Evolutionary conservation across 2,113 vertebrate genomes (phyloP).

Genomic region (Ceuthmochares aereus): DNA sequence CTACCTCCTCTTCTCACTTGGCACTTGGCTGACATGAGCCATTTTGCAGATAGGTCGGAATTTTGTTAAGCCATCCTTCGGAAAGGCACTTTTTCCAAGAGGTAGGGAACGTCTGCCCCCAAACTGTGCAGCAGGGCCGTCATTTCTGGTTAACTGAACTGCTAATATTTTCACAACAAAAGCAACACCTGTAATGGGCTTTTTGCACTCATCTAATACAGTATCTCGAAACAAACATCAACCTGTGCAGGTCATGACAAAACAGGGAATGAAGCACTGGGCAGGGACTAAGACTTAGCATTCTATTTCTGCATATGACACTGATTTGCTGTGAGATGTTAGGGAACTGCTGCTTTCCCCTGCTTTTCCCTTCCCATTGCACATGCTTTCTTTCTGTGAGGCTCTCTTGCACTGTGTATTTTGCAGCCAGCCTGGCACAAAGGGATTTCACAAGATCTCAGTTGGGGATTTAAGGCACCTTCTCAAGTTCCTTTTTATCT

Average conservation of each 20-base stretch:
- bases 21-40: background rate
- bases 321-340: background rate
- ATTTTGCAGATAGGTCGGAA: background rate
- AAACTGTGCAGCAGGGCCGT: background rate
- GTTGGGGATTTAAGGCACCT: fast-evolving
- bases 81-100: background rate
- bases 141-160: background rate
- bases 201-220: background rate
- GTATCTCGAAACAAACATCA: background rate
- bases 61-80: background rate
- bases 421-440: background rate
- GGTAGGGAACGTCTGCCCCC: background rate
- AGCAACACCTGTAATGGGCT: background rate
- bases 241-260: background rate
- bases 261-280: background rate
- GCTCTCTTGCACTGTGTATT: background rate
- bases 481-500: background rate
- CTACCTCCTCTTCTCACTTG: background rate
- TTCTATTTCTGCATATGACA: background rate
- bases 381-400: background rate
- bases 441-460: background rate
- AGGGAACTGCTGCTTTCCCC: background rate
- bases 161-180: background rate
- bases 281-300: background rate
- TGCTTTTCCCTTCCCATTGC: background rate